Evolutionary conservation across 1,140 invertebrate species (phyloP).

Genomic region (Mamestra configurata): DNA sequence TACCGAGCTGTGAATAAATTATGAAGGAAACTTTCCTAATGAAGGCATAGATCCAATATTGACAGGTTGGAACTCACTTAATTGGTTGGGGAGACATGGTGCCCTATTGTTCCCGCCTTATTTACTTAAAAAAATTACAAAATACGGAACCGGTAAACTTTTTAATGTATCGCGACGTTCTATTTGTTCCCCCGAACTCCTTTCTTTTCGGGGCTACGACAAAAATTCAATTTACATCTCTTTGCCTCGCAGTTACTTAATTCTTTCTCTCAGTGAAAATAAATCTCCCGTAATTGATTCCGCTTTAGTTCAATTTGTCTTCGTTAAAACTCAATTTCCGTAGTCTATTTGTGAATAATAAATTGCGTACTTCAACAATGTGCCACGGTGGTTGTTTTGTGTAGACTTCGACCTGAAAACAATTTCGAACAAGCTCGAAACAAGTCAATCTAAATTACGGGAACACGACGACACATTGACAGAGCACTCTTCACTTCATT

Average conservation of each 20-base stretch:
- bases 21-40: conserved; percentile 44
- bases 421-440: conserved; percentile 68
- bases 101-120: conserved; percentile 37
- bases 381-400: conserved; percentile 66
- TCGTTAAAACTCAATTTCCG: conserved; percentile 86
- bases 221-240: conserved; percentile 83
- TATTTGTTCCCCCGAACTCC: conserved; percentile 62
- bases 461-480: conserved; percentile 52
- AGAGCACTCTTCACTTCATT: conserved; percentile 58
- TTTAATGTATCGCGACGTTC: conserved; percentile 62
- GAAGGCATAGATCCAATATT: conserved; percentile 47
- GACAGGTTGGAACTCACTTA: conserved; percentile 31
- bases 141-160: conserved; percentile 53
- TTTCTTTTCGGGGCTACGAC: conserved; percentile 66
- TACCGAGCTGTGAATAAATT: conserved; percentile 37
- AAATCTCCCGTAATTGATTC: conserved; percentile 86
- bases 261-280: conserved; percentile 81
- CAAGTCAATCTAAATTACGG: conserved; percentile 81
- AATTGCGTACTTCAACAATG: conserved; percentile 76
- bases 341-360: conserved; percentile 86
- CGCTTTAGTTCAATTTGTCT: conserved; percentile 85
- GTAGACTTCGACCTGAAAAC: conserved; percentile 66
- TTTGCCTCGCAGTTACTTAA: conserved; percentile 77
- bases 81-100: conserved; percentile 39
- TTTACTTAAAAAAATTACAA: conserved; percentile 50